Conservation (phyloP, 2,797 vertebrate species). For the Steatocranus sp. region DNA sequence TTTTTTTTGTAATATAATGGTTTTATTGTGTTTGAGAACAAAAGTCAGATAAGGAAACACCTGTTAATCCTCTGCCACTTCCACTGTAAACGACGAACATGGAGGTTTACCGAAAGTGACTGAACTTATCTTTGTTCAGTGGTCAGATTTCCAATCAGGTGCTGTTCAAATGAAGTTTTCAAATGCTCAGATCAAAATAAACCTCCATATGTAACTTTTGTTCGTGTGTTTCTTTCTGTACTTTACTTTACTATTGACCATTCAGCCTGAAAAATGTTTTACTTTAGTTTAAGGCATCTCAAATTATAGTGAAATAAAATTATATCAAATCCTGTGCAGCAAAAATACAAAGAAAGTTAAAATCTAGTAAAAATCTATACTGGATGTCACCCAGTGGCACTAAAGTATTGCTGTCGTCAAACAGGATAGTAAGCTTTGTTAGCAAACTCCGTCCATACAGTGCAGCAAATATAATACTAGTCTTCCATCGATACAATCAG, state of each 20-base stretch:
- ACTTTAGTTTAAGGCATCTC: neutral
- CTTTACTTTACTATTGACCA: fast-evolving
- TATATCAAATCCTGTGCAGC: neutral
- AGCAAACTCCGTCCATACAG: neutral
- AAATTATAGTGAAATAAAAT: neutral
- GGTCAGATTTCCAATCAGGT: neutral
- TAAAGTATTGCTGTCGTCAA: neutral
- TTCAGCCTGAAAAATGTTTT: neutral
- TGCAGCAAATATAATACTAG: neutral
- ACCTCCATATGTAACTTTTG: neutral
- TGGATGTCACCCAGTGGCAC: neutral
- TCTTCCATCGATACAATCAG: neutral
- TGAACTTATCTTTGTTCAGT: neutral
- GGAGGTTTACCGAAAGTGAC: neutral
- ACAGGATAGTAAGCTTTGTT: neutral
- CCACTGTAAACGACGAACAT: neutral
- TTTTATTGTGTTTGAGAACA: constrained; percentile 61
- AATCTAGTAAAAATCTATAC: neutral
- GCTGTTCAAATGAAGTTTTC: neutral
- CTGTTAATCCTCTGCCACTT: neutral
- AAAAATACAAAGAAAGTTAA: fast-evolving
- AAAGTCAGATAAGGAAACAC: constrained; percentile 54
- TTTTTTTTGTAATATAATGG: constrained; percentile 40
- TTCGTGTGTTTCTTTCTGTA: neutral
- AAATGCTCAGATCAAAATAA: neutral